Conservation (phyloP, 2,888 invertebrate species). For the Aleiodes alternator region DNA sequence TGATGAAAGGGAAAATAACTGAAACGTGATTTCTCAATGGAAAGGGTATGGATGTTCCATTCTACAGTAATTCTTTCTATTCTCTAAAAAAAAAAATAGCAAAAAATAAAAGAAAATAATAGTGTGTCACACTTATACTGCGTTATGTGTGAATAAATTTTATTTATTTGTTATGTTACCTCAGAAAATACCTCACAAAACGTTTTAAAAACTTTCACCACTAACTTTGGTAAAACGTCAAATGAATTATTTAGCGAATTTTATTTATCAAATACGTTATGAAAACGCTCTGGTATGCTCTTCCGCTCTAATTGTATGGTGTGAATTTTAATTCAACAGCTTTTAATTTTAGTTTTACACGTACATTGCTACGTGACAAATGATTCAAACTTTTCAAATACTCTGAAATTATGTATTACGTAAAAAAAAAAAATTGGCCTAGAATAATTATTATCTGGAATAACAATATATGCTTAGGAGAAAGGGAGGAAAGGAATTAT, state of each 20-base stretch:
- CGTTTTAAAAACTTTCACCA: constrained; percentile 11
- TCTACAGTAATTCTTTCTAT: neutral
- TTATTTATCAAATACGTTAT: constrained; percentile 12
- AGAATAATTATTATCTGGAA: neutral
- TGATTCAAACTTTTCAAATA: neutral
- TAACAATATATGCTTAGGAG: neutral
- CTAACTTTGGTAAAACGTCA: constrained; percentile 4
- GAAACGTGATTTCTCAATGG: neutral
- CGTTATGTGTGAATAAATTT: neutral
- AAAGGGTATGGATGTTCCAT: neutral
- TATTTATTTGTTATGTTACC: neutral
- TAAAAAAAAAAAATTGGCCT: neutral
- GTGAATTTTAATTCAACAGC: constrained; percentile 12
- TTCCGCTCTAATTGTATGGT: constrained; percentile 19
- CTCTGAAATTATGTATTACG: neutral
- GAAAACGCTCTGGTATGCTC: constrained; percentile 20
- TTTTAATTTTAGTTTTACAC: constrained; percentile 5
- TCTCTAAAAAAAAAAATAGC: neutral
- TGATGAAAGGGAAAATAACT: constrained; percentile 51
- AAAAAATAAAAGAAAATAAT: neutral
- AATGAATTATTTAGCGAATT: constrained; percentile 27
- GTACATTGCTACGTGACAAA: neutral
- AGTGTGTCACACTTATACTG: too few species aligned
- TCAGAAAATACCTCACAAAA: neutral
- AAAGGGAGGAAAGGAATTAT: too few species aligned